phyloP scores from a whole-genome alignment of 2,888 invertebrate species.

The Cotesia congregata region DNA sequence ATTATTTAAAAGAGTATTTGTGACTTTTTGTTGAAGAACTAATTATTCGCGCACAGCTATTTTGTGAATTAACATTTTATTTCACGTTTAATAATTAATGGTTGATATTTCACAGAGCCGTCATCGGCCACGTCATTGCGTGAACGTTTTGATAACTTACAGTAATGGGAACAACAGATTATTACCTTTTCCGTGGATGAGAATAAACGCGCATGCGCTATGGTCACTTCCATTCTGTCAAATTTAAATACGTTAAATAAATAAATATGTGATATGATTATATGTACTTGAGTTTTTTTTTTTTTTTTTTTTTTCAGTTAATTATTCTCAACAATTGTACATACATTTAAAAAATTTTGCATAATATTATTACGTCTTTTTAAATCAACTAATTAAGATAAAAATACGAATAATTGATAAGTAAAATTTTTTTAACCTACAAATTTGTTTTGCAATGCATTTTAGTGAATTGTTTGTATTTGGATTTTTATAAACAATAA shows the following conservation, averaged over 20 bases:
- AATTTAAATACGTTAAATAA: background rate
- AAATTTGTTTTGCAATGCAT: too few species aligned
- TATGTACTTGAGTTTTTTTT: too few species aligned
- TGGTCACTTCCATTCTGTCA: background rate
- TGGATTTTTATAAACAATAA: background rate
- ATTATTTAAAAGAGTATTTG: background rate
- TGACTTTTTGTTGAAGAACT: background rate
- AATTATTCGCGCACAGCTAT: background rate
- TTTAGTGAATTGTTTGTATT: background rate
- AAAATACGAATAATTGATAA: background rate
- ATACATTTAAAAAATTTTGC: background rate
- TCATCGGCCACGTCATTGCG: conserved; percentile 60
- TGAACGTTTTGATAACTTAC: background rate
- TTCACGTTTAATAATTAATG: conserved; percentile 25
- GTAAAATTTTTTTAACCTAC: too few species aligned
- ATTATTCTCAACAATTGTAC: background rate
- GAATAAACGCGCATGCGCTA: background rate
- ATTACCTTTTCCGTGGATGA: background rate
- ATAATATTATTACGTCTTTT: background rate
- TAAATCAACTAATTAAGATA: background rate
- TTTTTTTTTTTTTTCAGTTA: background rate
- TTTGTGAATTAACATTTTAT: conserved; percentile 20
- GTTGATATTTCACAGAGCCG: conserved; percentile 47
- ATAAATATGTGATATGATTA: background rate
- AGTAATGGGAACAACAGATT: background rate